Evolutionary conservation across 2,797 vertebrate genomes (phyloP), one percentile per base, ranked within the genome.

Genomic region (Balearica regulorum): DNA sequence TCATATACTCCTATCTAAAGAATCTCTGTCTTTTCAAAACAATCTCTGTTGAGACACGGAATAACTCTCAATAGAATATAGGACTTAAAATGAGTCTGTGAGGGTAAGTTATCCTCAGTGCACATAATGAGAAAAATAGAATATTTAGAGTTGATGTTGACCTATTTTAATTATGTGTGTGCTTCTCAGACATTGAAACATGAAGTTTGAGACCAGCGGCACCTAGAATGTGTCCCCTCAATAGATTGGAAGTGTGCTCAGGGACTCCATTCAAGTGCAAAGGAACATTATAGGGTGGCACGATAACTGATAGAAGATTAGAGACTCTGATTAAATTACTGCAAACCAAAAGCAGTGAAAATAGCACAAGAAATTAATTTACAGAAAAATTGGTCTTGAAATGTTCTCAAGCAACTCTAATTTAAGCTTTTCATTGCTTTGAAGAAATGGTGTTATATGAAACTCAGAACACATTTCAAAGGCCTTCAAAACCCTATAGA

Each of bases 301-400:
- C 0, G 0, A 78, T 69, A 83, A 85, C 64, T 69, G 61, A 68
- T 65, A 69, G 70, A 96, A 94, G 48, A 95, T 93, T 87, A 78
- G 35, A 75, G 81, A 65, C 20, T 76, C 68, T 69, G 65, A 92
- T 95, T 92, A 86, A 93, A 94, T 92, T 91, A 81, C n/a, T 72
- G 54, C 65, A 77, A 85, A 62, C 55, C 86, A 93, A 96, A 93
- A 95, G 65, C 71, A 78, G 49, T 65, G 54, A 78, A 95, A 95
- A 95, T 76, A 87, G 28, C 3, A 0, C 61, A 65, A 95, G 54
- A 93, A 96, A 94, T 92, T 97, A 92, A 93, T 96, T 96, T 93
- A 76, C 54, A 85, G 86, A 87, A 77, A 94, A 86, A 93, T 49
- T 0, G 0, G 54, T 83, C 76, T 88, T 83, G 66, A 83, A 94